Evolutionary conservation across 2,797 vertebrate species (phyloP), one percentile per base, ranked within the genome.

Genomic region (Anas capensis): DNA sequence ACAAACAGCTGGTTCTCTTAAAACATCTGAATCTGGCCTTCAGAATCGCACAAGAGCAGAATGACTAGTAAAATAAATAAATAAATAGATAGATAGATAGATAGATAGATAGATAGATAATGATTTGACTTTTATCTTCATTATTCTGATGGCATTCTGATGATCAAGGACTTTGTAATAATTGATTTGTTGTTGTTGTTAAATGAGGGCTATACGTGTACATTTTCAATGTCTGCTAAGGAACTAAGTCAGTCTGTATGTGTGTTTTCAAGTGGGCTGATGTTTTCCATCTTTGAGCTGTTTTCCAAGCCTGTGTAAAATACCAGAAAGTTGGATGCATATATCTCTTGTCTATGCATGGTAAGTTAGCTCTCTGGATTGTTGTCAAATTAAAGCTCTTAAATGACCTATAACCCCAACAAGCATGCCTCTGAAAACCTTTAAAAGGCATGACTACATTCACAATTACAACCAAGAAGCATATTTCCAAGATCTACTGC

Each of bases 381-480:
- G 56, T 48, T 94, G 70, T 88, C 82, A 86, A 93, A 91, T 57
- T 53, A 57, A 57, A 65, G 11, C 38, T 82, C 71, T 87, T 86
- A 73, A 65, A 61, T 77, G 75, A 75, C 68, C 82, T 92, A 54
- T 68, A 90, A 86, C 23, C 46, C 34, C 10, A 36, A 71, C 44
- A 90, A 56, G 12, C 36, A 91, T 65, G 34, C 65, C 71, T 90
- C 80, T 76, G 44, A 84, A 80, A 87, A 84, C 93, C 82, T 93
- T 97, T 90, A 97, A 94, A 96, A 81, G 60, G 69, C 46, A 33
- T 65, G 65, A 90, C 91, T 92, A 66, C n/a, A 44, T 75, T 95
- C 21, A 62, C 27, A 29, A 49, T 73, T 91, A 61, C 10, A 79
- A 82, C 69, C 72, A 56, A 75, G 70, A 80, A 24, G 24, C 14